Conservation (phyloP, 2,888 invertebrate genomes). For the Caenorhabditis sp. region DNA sequence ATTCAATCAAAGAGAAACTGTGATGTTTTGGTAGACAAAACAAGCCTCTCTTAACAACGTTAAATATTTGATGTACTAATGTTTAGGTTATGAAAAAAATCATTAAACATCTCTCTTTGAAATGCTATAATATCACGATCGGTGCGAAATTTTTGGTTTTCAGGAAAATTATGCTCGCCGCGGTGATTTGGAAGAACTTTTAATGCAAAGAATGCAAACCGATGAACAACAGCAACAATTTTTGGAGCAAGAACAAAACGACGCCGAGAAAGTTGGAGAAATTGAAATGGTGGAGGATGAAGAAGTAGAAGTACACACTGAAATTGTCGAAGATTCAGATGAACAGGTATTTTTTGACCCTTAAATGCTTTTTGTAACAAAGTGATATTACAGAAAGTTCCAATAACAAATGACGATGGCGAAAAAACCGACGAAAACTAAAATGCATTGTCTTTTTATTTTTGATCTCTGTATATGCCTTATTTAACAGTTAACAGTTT, state of each 20-base stretch:
- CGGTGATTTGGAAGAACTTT: background rate
- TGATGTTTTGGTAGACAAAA: no score
- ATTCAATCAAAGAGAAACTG: no score
- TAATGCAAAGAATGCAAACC: background rate
- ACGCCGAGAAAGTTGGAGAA: background rate
- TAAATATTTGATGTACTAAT: no score
- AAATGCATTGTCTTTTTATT: background rate
- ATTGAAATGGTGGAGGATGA: slow-evolving; percentile 6
- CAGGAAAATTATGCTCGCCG: background rate
- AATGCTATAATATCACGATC: no score
- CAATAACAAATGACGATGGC: background rate
- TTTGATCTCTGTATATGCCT: background rate
- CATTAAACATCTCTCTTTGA: no score
- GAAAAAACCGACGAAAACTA: background rate
- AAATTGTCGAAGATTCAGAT: slow-evolving; percentile 9
- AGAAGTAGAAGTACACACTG: slow-evolving; percentile 1
- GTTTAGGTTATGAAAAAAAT: no score
- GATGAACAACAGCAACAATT: background rate
- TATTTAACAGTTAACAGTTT: background rate
- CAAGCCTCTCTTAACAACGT: no score
- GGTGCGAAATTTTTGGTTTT: background rate
- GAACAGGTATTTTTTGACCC: slow-evolving; percentile 1
- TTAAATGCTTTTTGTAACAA: background rate
- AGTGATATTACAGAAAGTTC: background rate
- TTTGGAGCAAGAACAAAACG: background rate